Base-by-base conservation (phyloP, 2,797 vertebrate genomes). In the Gobionotothen gibberifrons region DNA sequence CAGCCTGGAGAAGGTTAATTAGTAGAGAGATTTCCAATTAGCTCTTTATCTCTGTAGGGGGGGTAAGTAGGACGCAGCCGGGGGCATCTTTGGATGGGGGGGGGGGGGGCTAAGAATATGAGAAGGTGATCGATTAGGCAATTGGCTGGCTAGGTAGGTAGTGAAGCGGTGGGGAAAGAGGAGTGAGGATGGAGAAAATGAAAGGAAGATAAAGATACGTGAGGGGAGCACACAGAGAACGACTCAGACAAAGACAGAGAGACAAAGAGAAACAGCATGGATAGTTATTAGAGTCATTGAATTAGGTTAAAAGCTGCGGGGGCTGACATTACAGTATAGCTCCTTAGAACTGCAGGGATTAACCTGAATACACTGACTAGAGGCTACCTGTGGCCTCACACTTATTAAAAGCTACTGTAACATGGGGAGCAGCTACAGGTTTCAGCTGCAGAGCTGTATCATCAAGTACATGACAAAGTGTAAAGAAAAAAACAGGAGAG, bases 1-100 rank as follows among this genome's bases (percentile, higher is more conserved):
- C 85, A 89, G 90, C 91, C 90, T 80, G 89, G 87, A 92, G 89
- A 94, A 95, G 93, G 94, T 93, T 95, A 95, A 95, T 95, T 94
- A 94, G 93, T 81, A 88, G 87, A 91, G 91, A 81, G 93, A 93
- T 91, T 93, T 95, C 89, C 93, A 94, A 94, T 95, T 94, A 94
- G 90, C 86, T 90, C 88, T 93, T 92, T 89, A 93, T 94, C 94
- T 95, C 93, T 89, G 88, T 87, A 69, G 93, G 88, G 87, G 91
- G 88, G 87, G 81, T 82, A 95, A 95, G 89, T 95, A 94, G 94
- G 93, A 93, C 92, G 78, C 91, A 89, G 92, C 91, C 81, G 81
- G 80, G 84, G 89, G 91, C 78, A 9, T 76, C 52, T 80, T 76
- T 73, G 48, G 69, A 59, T 61, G 46, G 51, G 47, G 11, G 26